These are phyloP conservation scores for Dyspetes luteomarginatus DNA, from an alignment of 2,888 invertebrate species.

Conservation along the genomic window DNA sequence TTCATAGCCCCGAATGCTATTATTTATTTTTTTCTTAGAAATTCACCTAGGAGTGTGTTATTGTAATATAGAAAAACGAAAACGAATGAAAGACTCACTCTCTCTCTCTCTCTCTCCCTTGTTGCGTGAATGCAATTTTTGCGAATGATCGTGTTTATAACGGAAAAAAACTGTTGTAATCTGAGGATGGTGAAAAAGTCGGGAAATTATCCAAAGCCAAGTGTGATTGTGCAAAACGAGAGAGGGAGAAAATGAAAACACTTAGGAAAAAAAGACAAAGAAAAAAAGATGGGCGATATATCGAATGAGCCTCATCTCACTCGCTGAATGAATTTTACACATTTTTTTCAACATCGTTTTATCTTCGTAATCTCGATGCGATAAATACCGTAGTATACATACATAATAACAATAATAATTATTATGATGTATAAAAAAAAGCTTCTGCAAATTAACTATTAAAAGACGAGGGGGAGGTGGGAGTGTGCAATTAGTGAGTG, in stretches of 20 bases:
- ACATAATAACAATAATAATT: slow-evolving; percentile 13
- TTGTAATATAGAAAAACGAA: slow-evolving; percentile 46
- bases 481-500: slow-evolving; percentile 19
- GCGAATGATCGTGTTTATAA: too few species aligned
- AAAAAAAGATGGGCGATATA: slow-evolving; percentile 42
- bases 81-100: not conserved
- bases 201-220: too few species aligned
- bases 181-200: too few species aligned
- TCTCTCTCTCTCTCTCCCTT: too few species aligned
- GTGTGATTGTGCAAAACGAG: not conserved
- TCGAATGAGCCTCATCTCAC: slow-evolving; percentile 50
- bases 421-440: slow-evolving; percentile 30
- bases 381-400: slow-evolving; percentile 23
- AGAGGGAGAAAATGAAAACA: slow-evolving; percentile 4
- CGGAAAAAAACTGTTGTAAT: too few species aligned
- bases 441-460: slow-evolving; percentile 48
- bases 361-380: slow-evolving; percentile 47
- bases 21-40: slow-evolving; percentile 15
- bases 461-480: not conserved
- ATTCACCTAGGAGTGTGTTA: slow-evolving; percentile 46
- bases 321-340: slow-evolving; percentile 57
- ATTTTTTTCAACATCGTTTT: slow-evolving; percentile 53
- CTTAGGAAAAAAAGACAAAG: slow-evolving; percentile 20
- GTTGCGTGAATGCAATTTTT: too few species aligned
- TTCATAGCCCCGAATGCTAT: slow-evolving; percentile 55